Evolutionary conservation across 2,113 vertebrate species (phyloP).

Genomic region (Colinus virginianus): DNA sequence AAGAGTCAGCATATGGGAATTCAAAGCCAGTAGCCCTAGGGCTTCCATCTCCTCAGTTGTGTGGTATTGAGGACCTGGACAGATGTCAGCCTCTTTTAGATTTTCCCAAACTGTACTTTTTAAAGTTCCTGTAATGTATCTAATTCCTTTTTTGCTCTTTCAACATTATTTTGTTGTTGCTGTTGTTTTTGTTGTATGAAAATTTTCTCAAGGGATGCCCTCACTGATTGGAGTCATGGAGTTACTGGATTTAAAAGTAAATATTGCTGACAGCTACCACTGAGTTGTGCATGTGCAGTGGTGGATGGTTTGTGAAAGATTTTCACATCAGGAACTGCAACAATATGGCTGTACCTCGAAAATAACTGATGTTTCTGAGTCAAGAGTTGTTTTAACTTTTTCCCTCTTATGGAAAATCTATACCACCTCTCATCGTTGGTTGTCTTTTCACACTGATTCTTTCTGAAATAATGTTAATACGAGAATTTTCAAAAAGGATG

Average conservation of each 20-base stretch:
- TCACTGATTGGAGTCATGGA: background rate
- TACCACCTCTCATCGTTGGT: background rate
- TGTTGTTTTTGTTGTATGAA: background rate
- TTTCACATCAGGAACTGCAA: background rate
- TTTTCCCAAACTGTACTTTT: background rate
- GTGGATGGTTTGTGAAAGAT: background rate
- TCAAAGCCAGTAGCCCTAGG: fast-evolving
- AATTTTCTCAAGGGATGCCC: background rate
- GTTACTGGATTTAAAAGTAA: background rate
- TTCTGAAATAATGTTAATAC: background rate
- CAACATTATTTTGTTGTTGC: background rate
- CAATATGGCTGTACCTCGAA: background rate
- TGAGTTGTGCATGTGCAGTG: background rate
- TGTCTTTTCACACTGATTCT: background rate
- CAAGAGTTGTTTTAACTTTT: background rate
- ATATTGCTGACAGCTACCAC: background rate
- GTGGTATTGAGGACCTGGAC: background rate
- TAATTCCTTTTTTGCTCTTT: background rate
- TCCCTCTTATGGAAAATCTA: background rate
- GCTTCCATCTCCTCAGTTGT: background rate
- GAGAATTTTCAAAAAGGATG: background rate
- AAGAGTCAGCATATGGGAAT: background rate
- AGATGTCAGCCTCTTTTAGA: background rate
- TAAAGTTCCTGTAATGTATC: background rate
- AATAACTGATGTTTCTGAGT: background rate